A percentile compares a stretch with the other conserved stretches of the same genome.
These are phyloP conservation scores for Tetranychus piercei DNA, from an alignment of 2,888 invertebrate genomes.

Conservation along the genomic window DNA sequence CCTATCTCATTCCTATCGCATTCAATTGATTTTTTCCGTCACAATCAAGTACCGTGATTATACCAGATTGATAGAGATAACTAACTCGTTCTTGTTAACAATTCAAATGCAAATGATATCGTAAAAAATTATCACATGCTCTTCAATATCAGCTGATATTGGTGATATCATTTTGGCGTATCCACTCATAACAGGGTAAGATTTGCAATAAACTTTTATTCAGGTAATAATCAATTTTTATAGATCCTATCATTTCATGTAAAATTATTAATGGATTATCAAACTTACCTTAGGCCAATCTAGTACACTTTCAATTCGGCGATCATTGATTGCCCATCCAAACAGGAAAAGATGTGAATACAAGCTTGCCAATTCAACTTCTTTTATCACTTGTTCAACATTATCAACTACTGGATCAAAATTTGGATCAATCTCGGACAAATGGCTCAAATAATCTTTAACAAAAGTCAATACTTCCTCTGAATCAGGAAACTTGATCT, in stretches of 20 bases:
- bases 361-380: not conserved
- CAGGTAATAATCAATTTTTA: too few relatives aligned
- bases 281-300: not conserved
- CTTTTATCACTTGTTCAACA: not conserved
- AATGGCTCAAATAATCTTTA: not conserved
- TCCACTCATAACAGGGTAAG: too few relatives aligned
- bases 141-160: too few relatives aligned
- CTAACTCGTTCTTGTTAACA: too few relatives aligned
- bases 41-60: too few relatives aligned
- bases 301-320: not conserved
- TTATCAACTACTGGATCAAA: not conserved
- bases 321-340: not conserved
- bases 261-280: not conserved
- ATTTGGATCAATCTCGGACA: not conserved
- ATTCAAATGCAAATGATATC: too few relatives aligned
- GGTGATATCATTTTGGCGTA: too few relatives aligned
- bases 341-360: slow-evolving; percentile 7
- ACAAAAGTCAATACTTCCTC: not conserved
- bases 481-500: slow-evolving; percentile 3
- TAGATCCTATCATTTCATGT: not conserved
- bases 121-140: too few relatives aligned
- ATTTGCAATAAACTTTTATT: too few relatives aligned
- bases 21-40: too few relatives aligned
- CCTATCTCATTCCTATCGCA: too few relatives aligned
- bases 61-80: too few relatives aligned